A percentile compares a stretch with the other conserved stretches of the same genome.
Conservation (phyloP, 2,113 vertebrate genomes). For the Ptychochromis oligacanthus region DNA sequence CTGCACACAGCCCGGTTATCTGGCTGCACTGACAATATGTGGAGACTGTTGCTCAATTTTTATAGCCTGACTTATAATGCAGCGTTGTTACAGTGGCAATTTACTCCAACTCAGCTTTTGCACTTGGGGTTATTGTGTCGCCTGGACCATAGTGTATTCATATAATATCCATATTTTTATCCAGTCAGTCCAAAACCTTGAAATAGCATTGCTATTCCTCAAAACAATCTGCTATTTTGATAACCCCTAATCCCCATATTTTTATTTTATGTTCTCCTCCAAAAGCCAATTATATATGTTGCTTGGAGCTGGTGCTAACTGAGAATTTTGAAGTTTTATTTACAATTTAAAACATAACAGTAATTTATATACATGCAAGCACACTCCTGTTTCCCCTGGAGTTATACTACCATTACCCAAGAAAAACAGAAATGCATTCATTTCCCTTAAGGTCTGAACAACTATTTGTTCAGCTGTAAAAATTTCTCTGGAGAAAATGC, state of each 20-base stretch:
- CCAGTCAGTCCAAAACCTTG: conserved; percentile 37
- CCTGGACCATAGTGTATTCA: conserved; percentile 38
- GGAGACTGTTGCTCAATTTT: conserved; percentile 49
- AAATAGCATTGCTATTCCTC: conserved; percentile 18
- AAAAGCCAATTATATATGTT: conserved; percentile 16
- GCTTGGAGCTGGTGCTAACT: conserved; percentile 38
- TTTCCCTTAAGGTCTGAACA: neutral
- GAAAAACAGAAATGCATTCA: neutral
- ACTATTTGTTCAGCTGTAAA: neutral
- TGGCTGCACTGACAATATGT: conserved; percentile 41
- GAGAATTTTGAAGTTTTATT: conserved; percentile 15
- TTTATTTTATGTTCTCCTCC: conserved; percentile 21
- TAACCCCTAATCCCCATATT: conserved; percentile 25
- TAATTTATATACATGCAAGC: conserved; percentile 17
- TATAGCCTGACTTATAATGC: conserved; percentile 52
- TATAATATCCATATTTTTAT: conserved; percentile 51
- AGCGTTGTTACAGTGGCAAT: conserved; percentile 49
- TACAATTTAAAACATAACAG: conserved; percentile 27
- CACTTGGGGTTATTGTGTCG: conserved; percentile 40
- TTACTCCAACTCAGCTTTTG: conserved; percentile 40
- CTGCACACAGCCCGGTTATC: conserved; percentile 57
- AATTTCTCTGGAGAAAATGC: neutral
- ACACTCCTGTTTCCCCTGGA: neutral
- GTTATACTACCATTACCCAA: neutral
- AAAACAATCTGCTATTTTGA: conserved; percentile 25